phyloP scores from a whole-genome alignment of 2,888 invertebrate species.

The Eueremaeus valkanovi region DNA sequence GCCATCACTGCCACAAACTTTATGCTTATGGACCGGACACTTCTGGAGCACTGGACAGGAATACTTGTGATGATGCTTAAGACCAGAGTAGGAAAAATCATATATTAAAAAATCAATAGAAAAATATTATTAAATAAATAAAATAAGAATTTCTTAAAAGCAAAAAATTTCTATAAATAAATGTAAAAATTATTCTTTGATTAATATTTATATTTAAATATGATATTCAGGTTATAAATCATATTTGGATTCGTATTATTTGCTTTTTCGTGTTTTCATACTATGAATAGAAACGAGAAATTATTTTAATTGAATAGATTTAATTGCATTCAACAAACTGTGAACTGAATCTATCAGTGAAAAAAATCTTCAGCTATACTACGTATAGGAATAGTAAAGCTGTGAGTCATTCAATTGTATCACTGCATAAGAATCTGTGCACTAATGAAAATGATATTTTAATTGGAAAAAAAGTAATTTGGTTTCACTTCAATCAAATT shows the following conservation, averaged over 20 bases:
- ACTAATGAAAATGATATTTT: background rate
- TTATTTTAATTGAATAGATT: background rate
- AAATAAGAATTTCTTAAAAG: too few relatives aligned
- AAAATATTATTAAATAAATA: background rate
- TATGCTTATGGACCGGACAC: constrained; percentile 43
- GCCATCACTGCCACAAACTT: constrained; percentile 43
- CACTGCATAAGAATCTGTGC: background rate
- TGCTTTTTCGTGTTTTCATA: background rate
- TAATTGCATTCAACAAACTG: background rate
- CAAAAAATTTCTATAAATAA: too few relatives aligned
- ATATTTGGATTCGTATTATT: too few relatives aligned
- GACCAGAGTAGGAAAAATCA: background rate
- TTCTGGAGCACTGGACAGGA: constrained; percentile 39
- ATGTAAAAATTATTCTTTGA: too few relatives aligned
- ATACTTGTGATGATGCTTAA: constrained; percentile 37
- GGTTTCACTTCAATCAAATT: background rate
- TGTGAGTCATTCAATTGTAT: background rate
- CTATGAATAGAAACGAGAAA: background rate
- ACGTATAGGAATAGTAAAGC: background rate
- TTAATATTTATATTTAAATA: too few relatives aligned
- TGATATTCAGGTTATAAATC: too few relatives aligned
- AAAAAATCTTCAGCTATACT: background rate
- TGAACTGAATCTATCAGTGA: background rate
- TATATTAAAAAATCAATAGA: background rate
- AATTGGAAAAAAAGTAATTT: background rate